Base-by-base conservation (phyloP, 2,888 invertebrate species). In the Chloroclysta siterata region DNA sequence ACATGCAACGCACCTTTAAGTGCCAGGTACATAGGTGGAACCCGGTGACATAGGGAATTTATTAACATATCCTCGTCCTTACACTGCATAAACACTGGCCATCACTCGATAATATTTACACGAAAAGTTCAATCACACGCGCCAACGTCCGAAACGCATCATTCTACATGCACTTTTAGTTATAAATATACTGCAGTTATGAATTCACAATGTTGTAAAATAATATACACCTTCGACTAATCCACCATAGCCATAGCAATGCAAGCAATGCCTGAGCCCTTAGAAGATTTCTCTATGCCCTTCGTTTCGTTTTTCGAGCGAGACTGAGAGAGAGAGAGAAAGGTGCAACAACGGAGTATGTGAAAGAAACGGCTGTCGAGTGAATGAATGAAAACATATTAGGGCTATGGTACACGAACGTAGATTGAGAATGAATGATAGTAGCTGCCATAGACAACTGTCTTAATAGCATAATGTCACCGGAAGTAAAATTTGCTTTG, bases 41-140 rank as follows among this genome's bases (percentile, higher is more conserved):
- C 88, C 86, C 89, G 89, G 90, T 90, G 88, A 85, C 87, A 87
- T 87, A 81, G 81, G 83, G 78, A 82, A 82, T 80, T 81, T 83
- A 89, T 89, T 89, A 91, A 81, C 91, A 90, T 90, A 89, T 87
- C 88, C 88, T 87, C 84, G 89, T 89, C 87, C 88, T 85, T 78
- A 77, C 82, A 85, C 87, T 78, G 79, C 78, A 72, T 75, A 78
- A 81, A 82, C 85, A 88, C 86, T 78, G 69, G 82, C 83, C 89
- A 90, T 91, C 83, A 79, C 82, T 83, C 29, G 41, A 29, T 67
- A 69, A 69, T 71, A 73, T 72, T 72, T 72, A 71, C 83, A 84
- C 82, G 69, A 53, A 70, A 69, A 66, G 69, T 70, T 68, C 62
- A 66, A 75, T 75, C 74, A 75, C 78, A 73, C 70, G 70, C 68